phyloP scores from a whole-genome alignment of 2,888 invertebrate genomes.

The Mystacides longicornis region DNA sequence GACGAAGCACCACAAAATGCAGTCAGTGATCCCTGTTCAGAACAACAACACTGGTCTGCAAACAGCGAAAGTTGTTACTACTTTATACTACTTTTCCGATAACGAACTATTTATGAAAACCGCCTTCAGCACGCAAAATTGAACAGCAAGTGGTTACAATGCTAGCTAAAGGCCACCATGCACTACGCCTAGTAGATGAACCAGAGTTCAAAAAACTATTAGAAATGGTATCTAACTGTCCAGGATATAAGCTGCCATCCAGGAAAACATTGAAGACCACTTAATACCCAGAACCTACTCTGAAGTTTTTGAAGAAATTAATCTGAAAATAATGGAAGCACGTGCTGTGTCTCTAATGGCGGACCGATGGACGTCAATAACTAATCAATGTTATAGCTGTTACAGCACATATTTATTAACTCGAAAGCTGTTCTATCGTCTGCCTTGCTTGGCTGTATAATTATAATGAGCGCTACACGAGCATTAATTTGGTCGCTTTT shows the following conservation, averaged over 20 bases:
- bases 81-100: neutral
- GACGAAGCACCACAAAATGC: neutral
- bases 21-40: neutral
- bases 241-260: neutral
- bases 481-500: neutral
- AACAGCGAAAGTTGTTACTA: neutral
- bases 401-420: neutral
- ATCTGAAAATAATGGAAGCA: neutral
- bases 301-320: neutral
- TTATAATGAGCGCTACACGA: neutral
- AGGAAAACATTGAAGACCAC: neutral
- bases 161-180: neutral
- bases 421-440: neutral
- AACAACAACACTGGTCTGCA: neutral
- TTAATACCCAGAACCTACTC: neutral
- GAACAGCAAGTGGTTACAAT: neutral
- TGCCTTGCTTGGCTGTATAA: neutral
- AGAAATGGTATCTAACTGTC: slow-evolving; percentile 1
- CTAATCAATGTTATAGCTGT: neutral
- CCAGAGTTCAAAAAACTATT: neutral
- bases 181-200: neutral
- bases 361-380: neutral
- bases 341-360: neutral
- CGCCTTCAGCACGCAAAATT: neutral
- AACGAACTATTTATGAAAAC: neutral